Evolutionary conservation across 1,140 invertebrate genomes (phyloP).

Genomic region (Drosophila parabipectinata): DNA sequence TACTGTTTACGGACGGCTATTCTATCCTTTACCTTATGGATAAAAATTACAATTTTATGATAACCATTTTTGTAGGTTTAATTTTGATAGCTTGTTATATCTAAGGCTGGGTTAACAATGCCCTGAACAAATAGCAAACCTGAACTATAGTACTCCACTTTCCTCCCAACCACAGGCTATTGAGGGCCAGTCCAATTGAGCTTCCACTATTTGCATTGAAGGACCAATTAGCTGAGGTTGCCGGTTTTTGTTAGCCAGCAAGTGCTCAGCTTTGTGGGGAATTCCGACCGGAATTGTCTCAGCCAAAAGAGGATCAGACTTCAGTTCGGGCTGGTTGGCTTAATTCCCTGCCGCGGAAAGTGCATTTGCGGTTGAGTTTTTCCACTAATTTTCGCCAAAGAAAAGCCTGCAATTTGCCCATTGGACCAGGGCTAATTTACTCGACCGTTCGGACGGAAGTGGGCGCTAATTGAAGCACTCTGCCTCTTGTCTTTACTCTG

Average conservation of each 20-base stretch:
- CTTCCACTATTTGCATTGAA: constrained; percentile 51
- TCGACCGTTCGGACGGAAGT: constrained; percentile 31
- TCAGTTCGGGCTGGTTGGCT: constrained; percentile 8
- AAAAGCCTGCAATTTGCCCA: constrained; percentile 37
- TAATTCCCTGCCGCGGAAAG: constrained; percentile 14
- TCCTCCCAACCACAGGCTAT: background rate
- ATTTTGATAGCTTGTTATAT: too few relatives aligned
- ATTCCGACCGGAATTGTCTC: constrained; percentile 25
- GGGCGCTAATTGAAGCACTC: constrained; percentile 41
- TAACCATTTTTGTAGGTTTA: background rate
- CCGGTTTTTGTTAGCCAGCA: constrained; percentile 40
- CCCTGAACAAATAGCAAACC: constrained; percentile 33
- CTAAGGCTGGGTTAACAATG: constrained; percentile 21
- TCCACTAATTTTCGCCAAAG: constrained; percentile 24
- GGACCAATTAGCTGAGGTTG: constrained; percentile 68
- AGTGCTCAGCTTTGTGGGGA: constrained; percentile 13
- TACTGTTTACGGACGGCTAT: background rate
- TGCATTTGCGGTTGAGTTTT: constrained; percentile 41
- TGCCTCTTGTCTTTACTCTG: background rate
- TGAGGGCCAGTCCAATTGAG: constrained; percentile 41
- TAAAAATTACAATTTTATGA: background rate
- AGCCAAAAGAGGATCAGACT: constrained; percentile 9
- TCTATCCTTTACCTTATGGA: background rate
- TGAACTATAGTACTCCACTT: constrained; percentile 10
- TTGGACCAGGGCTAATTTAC: constrained; percentile 10